A percentile compares a stretch with the other conserved stretches of the same genome.
phyloP scores from a whole-genome alignment of 2,888 invertebrate genomes.

The Campoletis raptor region DNA sequence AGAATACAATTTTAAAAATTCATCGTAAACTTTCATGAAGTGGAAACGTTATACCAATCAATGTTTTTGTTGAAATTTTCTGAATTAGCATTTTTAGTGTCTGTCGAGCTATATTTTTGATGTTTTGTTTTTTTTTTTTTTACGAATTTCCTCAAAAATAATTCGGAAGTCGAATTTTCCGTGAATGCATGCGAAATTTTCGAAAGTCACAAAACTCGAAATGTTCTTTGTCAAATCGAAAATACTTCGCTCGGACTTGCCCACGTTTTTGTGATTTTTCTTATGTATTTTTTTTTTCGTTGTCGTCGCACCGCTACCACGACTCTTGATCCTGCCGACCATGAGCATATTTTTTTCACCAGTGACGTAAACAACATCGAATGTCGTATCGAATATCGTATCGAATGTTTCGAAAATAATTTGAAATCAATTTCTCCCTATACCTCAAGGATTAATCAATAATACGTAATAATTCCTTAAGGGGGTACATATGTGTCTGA shows the following conservation, averaged over 20 bases:
- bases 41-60: too few species aligned
- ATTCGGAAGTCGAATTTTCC: too few species aligned
- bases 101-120: neutral
- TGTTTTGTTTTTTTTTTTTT: too few species aligned
- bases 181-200: too few species aligned
- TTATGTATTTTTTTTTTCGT: neutral
- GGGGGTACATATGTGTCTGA: neutral
- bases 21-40: too few species aligned
- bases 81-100: neutral
- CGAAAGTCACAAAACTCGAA: too few species aligned
- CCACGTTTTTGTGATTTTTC: neutral
- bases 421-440: neutral
- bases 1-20: too few species aligned
- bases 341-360: neutral
- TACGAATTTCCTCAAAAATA: too few species aligned
- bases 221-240: too few species aligned
- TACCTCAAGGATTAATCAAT: neutral
- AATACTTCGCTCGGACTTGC: too few species aligned
- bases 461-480: neutral
- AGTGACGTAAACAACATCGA: neutral
- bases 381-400: neutral
- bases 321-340: neutral
- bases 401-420: slow-evolving; percentile 9
- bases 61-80: too few species aligned
- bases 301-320: neutral